Conservation (phyloP, 2,797 vertebrate species). For the Potorous gilbertii region DNA sequence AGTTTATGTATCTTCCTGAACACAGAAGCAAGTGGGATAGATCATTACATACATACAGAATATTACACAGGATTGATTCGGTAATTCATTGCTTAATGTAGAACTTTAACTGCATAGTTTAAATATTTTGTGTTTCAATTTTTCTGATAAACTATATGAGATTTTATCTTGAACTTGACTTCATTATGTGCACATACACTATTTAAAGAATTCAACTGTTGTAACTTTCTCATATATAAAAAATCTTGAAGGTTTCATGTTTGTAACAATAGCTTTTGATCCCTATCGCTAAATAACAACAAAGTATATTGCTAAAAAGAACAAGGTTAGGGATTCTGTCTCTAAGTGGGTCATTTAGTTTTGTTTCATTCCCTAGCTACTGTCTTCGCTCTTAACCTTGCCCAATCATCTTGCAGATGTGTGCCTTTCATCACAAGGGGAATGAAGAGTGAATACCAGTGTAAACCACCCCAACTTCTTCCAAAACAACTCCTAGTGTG, state of each 20-base stretch:
- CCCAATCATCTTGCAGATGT: background rate
- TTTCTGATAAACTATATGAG: slow-evolving; percentile 13
- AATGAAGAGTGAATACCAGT: slow-evolving; percentile 1
- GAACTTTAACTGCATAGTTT: slow-evolving; percentile 27
- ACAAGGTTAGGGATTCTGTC: background rate
- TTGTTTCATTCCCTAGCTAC: slow-evolving; percentile 39
- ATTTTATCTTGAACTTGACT: slow-evolving; percentile 38
- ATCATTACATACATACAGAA: slow-evolving; percentile 74
- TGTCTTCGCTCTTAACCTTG: slow-evolving; percentile 7
- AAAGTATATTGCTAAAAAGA: background rate
- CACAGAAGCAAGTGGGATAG: slow-evolving; percentile 83
- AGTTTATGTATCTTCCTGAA: slow-evolving; percentile 82
- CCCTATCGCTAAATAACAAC: background rate
- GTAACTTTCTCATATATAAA: slow-evolving; percentile 45
- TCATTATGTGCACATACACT: background rate
- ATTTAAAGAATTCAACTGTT: background rate
- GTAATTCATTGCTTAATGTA: slow-evolving; percentile 70
- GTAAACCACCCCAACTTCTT: background rate
- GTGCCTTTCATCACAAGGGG: background rate
- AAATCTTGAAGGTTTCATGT: slow-evolving; percentile 34
- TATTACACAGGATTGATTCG: slow-evolving; percentile 81
- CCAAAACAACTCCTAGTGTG: background rate
- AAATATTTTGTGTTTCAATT: slow-evolving; percentile 12
- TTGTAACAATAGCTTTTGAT: slow-evolving; percentile 18
- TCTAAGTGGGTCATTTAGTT: background rate